phyloP scores from a whole-genome alignment of 2,888 invertebrate species.

The Ichneumoninae sp. region DNA sequence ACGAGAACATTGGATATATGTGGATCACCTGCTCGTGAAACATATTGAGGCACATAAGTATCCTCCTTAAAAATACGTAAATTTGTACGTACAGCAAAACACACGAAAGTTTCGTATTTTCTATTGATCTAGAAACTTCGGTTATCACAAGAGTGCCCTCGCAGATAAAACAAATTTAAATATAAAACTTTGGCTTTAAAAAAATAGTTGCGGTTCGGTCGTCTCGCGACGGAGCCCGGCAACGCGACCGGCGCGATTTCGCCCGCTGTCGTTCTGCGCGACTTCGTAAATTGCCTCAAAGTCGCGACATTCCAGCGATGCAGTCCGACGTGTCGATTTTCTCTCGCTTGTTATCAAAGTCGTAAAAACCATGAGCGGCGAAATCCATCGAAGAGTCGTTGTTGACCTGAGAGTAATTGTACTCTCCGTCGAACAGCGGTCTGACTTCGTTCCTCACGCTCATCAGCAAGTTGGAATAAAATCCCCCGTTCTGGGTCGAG shows the following conservation, averaged over 20 bases:
- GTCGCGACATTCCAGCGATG: not conserved
- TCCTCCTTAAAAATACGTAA: constrained; percentile 2
- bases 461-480: not conserved
- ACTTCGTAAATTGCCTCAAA: not conserved
- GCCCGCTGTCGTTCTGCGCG: not conserved
- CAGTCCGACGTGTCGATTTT: not conserved
- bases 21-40: not conserved
- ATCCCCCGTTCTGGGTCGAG: not conserved
- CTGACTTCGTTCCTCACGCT: constrained; percentile 16
- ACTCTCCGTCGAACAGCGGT: constrained; percentile 17
- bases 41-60: not conserved
- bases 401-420: constrained; percentile 1
- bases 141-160: not conserved
- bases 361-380: not conserved
- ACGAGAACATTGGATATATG: not conserved
- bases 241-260: not conserved
- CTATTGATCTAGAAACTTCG: constrained; percentile 33
- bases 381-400: not conserved
- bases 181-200: not conserved
- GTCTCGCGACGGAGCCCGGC: not conserved
- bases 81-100: constrained; percentile 36
- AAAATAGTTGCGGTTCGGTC: not conserved
- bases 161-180: not conserved
- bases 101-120: constrained; percentile 48
- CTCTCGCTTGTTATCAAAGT: constrained; percentile 15